These are phyloP conservation scores for Lutjanus campechanus DNA, from an alignment of 2,797 vertebrate species.

Conservation along the genomic window DNA sequence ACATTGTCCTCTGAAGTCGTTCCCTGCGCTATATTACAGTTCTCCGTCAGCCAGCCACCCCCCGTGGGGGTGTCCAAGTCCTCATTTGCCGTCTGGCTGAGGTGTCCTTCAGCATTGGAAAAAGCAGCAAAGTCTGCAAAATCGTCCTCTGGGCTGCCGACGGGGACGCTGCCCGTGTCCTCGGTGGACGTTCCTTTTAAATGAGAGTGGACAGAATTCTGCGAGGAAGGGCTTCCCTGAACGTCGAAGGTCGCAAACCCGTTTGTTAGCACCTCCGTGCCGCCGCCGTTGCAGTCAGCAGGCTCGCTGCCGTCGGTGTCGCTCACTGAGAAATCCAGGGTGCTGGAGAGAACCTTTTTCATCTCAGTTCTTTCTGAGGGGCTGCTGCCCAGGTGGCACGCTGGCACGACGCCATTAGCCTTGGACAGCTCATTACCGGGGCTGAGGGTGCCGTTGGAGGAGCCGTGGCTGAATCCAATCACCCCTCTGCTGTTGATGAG, in stretches of 20 bases:
- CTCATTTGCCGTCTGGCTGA: conserved; percentile 66
- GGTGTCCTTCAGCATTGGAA: conserved; percentile 74
- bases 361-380: conserved; percentile 82
- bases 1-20: conserved; percentile 65
- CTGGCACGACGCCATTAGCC: conserved; percentile 80
- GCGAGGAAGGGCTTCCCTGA: conserved; percentile 82
- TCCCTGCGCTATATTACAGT: conserved; percentile 60
- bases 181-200: conserved; percentile 69
- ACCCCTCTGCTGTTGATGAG: conserved; percentile 84
- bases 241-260: conserved; percentile 87
- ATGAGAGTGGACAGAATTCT: conserved; percentile 61
- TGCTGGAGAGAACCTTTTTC: conserved; percentile 71
- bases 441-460: conserved; percentile 78
- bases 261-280: conserved; percentile 91
- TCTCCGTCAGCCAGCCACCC: conserved; percentile 11
- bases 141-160: conserved; percentile 80
- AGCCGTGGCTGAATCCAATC: conserved; percentile 83
- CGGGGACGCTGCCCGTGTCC: conserved; percentile 69
- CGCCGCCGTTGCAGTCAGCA: conserved; percentile 87
- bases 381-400: conserved; percentile 80
- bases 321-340: conserved; percentile 53
- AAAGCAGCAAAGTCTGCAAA: conserved; percentile 94
- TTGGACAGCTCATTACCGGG: conserved; percentile 76
- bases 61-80: conserved; percentile 35
- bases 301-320: conserved; percentile 68